A percentile compares a stretch with the other conserved stretches of the same genome.
Evolutionary conservation across 2,113 vertebrate species (phyloP).

Genomic region (Carassius gibelio): DNA sequence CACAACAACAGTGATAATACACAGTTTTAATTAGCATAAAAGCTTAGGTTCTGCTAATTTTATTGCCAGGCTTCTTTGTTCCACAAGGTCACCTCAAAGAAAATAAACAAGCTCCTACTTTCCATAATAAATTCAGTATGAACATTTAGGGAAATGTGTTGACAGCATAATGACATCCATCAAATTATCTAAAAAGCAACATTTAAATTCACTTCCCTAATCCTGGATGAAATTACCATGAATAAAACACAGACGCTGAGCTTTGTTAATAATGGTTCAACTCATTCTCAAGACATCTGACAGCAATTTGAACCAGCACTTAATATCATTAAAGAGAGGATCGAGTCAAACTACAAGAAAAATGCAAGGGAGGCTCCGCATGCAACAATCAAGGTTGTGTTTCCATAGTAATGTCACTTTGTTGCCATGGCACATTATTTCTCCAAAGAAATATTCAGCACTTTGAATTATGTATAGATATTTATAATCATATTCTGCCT

Average conservation of each 20-base stretch:
- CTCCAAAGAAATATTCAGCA: background rate
- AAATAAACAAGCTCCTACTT: background rate
- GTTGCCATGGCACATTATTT: conserved; percentile 60
- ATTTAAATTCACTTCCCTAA: background rate
- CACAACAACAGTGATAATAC: conserved; percentile 48
- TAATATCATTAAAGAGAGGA: conserved; percentile 1
- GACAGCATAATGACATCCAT: background rate
- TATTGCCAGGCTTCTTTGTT: background rate
- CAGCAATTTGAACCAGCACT: background rate
- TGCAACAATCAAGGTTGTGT: conserved; percentile 49
- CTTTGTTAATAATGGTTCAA: conserved; percentile 1
- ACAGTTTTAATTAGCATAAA: conserved; percentile 21
- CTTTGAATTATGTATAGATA: background rate
- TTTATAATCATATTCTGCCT: background rate
- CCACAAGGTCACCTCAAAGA: background rate
- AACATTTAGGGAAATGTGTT: background rate
- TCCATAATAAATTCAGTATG: background rate
- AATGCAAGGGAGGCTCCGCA: conserved; percentile 10
- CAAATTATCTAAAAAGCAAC: background rate
- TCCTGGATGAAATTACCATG: background rate
- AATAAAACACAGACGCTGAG: background rate
- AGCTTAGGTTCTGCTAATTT: background rate
- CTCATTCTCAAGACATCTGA: background rate
- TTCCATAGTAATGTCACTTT: conserved; percentile 61
- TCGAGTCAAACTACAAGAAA: conserved; percentile 4